These are phyloP conservation scores for Apis laboriosa DNA, from an alignment of 1,140 invertebrate species.

Conservation along the genomic window DNA sequence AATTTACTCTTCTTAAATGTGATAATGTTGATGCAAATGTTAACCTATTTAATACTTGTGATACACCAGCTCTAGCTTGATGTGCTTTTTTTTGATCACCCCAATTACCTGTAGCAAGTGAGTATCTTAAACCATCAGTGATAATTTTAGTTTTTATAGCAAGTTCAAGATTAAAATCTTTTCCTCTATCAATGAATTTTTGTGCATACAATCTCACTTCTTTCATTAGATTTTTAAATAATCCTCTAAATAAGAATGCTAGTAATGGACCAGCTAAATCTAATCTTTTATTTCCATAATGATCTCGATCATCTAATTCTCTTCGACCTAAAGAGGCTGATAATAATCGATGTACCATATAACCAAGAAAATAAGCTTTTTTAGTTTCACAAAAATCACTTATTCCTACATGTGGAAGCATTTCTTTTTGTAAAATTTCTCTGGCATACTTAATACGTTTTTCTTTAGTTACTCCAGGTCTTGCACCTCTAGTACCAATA, in stretches of 20 bases:
- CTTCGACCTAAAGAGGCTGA: slow-evolving; percentile 96
- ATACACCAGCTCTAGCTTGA: slow-evolving; percentile 96
- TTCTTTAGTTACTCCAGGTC: slow-evolving; percentile 98
- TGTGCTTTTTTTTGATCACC: slow-evolving; percentile 99
- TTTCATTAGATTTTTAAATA: slow-evolving; percentile 97
- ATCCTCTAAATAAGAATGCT: slow-evolving; percentile 96
- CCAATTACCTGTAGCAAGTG: slow-evolving; percentile 99
- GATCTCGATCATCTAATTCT: slow-evolving; percentile 99
- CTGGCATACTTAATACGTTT: slow-evolving; percentile 99
- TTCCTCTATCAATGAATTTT: slow-evolving; percentile 98
- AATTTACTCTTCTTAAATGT: slow-evolving; percentile 98
- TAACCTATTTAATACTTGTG: slow-evolving; percentile 96
- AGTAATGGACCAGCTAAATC: slow-evolving; percentile 98
- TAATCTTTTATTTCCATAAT: slow-evolving; percentile 98
- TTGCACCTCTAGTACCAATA: slow-evolving; percentile 97
- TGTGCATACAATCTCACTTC: slow-evolving; percentile 99
- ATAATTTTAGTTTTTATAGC: slow-evolving; percentile 99
- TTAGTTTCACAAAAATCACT: slow-evolving; percentile 99
- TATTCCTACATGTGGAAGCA: slow-evolving; percentile 99
- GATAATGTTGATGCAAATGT: slow-evolving; percentile 99
- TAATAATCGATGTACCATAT: slow-evolving; percentile 98
- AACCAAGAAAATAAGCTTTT: slow-evolving; percentile 98
- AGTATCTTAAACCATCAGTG: slow-evolving; percentile 98
- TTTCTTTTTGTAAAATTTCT: slow-evolving; percentile 99
- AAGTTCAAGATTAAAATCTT: slow-evolving; percentile 98